Base-by-base conservation (phyloP, 2,888 invertebrate genomes). In the Eledona agricola region DNA sequence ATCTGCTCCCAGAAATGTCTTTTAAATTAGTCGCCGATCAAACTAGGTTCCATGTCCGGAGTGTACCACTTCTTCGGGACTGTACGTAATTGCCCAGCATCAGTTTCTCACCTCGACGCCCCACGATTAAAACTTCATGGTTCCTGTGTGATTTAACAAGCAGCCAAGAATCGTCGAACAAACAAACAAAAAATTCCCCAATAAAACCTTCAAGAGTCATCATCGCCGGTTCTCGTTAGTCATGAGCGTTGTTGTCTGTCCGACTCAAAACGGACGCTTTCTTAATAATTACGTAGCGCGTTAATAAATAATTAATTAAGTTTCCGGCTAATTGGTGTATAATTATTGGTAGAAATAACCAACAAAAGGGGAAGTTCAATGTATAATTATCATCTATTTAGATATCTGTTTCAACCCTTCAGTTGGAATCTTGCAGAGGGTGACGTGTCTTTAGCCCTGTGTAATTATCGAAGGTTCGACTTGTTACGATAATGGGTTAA, bases 91-190 rank as follows among this genome's bases (percentile, higher is more conserved):
- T 62, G 66, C 58, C 62, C 62, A 65, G 64, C 64, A 65, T 54
- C 51, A 64, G 64, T 67, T 70, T 70, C 70, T 70, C 70, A 68
- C 70, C 70, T 70, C 64, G 59, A 58, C 55, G 65, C 67, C 65
- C 66, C 64, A 65, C 69, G 64, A 70, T 70, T 70, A 70, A 66
- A 61, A n/a, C 37, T 35, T 20, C 47, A 28, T 37, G 35, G 35
- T 16, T 34, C 22, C 34, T 10, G 43, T n/a, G n/a, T 31, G 43
- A 43, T 38, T 38, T 38, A 10, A 38, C 25, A 38, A 26, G 13
- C 38, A 38, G 20, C 31, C 31, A 31, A 29, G 23, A 34, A 45
- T 45, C 34, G 34, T 34, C 15, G 45, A 34, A 23, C 34, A 34
- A 45, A 45, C 45, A 34, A 4, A 45, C 25, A 45, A 45, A 45